Conservation (phyloP, 2,797 vertebrate species). For the Dallia pectoralis region DNA sequence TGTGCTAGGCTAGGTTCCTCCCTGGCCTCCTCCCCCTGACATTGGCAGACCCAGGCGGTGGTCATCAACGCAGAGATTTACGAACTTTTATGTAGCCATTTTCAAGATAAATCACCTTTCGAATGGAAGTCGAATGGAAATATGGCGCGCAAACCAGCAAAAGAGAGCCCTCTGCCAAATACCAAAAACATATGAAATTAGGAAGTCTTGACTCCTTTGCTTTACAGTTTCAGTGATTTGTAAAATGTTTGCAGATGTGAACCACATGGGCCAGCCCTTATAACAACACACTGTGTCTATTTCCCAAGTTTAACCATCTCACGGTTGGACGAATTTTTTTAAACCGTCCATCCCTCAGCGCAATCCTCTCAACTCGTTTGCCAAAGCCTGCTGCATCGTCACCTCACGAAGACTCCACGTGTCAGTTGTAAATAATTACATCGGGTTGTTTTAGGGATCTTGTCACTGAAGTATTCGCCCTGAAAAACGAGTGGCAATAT, state of each 20-base stretch:
- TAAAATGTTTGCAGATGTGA: conserved; percentile 21
- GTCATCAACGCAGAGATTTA: conserved; percentile 12
- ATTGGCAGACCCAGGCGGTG: conserved; percentile 3
- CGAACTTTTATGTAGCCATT: conserved; percentile 1
- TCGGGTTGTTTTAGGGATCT: background rate
- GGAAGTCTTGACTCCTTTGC: background rate
- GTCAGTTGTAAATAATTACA: background rate
- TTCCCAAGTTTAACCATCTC: conserved; percentile 13
- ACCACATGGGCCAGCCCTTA: conserved; percentile 5
- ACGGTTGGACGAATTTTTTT: conserved; percentile 13
- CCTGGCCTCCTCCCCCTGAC: background rate
- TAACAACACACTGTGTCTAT: conserved; percentile 4
- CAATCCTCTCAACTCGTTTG: conserved; percentile 10
- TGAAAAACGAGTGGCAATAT: background rate
- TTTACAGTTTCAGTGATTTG: conserved; percentile 32
- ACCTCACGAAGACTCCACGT: too few relatives aligned
- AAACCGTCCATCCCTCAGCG: conserved; percentile 27
- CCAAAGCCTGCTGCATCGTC: conserved; percentile 8
- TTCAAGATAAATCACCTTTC: conserved; percentile 3
- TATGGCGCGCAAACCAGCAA: background rate
- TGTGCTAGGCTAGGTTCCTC: background rate
- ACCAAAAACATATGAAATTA: conserved; percentile 8
- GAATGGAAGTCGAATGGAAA: conserved; percentile 10
- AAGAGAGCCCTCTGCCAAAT: background rate
- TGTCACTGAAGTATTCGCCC: background rate